phyloP scores from a whole-genome alignment of 2,888 invertebrate species.

The Synergus gifuensis region DNA sequence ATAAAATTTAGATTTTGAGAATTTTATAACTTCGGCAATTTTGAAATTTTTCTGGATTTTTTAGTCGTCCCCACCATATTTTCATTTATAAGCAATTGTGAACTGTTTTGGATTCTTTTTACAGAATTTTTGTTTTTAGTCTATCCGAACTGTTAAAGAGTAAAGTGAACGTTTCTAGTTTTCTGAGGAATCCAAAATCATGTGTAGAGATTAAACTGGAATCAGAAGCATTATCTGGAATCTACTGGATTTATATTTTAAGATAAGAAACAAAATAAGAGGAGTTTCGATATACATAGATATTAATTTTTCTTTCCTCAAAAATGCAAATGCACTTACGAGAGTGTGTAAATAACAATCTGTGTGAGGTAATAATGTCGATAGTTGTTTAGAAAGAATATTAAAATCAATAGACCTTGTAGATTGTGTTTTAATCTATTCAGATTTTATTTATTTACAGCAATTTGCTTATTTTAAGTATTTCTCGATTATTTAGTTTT shows the following conservation, averaged over 20 bases:
- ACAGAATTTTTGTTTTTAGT: not conserved
- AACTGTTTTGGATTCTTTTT: conserved; percentile 51
- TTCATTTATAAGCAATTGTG: conserved; percentile 59
- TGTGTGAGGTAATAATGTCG: conserved; percentile 37
- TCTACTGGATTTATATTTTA: conserved; percentile 27
- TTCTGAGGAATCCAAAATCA: not conserved
- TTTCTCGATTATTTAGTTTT: not conserved
- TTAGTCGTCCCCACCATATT: conserved; percentile 54
- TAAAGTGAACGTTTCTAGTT: conserved; percentile 13
- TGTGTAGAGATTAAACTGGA: not conserved
- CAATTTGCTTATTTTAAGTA: not conserved
- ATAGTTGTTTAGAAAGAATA: conserved; percentile 37
- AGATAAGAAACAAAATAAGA: not conserved
- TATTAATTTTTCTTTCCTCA: conserved; percentile 32
- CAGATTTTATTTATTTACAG: not conserved
- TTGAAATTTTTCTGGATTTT: no score
- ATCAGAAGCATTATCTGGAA: conserved; percentile 11
- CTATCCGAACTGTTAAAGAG: conserved; percentile 8
- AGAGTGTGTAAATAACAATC: conserved; percentile 23
- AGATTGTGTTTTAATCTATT: conserved; percentile 31
- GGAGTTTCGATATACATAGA: conserved; percentile 18
- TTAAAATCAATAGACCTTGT: conserved; percentile 41
- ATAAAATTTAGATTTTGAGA: no score
- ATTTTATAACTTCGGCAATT: no score
- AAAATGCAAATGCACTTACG: conserved; percentile 36